phyloP scores from a whole-genome alignment of 2,113 vertebrate species.

The Sander lucioperca region DNA sequence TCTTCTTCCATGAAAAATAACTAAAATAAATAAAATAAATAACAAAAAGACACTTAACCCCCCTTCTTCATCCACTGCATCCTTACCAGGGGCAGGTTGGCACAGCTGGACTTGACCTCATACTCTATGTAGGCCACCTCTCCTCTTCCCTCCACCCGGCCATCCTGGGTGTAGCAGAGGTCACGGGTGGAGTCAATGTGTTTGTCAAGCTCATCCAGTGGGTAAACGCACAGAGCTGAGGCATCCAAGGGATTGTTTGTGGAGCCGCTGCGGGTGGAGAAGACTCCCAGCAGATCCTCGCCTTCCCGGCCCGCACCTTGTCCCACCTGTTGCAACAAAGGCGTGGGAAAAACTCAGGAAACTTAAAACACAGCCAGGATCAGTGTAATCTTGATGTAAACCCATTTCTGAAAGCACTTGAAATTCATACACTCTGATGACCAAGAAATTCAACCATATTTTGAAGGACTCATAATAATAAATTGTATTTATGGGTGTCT shows the following conservation, averaged over 20 bases:
- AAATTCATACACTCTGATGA: background rate
- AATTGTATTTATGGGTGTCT: too few relatives aligned
- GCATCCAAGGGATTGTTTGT: conserved; percentile 84
- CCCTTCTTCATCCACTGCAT: background rate
- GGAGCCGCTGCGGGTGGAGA: conserved; percentile 86
- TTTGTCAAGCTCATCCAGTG: conserved; percentile 91
- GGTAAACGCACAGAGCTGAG: conserved; percentile 91
- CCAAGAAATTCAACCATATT: background rate
- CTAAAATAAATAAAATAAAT: background rate
- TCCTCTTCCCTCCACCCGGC: conserved; percentile 79
- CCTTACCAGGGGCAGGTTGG: conserved; percentile 91
- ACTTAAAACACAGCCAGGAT: background rate
- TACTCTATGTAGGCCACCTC: conserved; percentile 96
- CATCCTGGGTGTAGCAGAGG: conserved; percentile 93
- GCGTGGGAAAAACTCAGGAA: background rate
- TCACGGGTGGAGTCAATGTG: conserved; percentile 91
- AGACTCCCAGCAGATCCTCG: conserved; percentile 91
- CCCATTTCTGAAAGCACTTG: background rate
- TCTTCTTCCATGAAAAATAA: background rate
- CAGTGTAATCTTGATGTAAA: background rate
- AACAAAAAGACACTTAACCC: background rate
- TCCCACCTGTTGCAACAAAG: conserved; percentile 81
- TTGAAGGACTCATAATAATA: background rate
- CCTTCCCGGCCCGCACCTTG: conserved; percentile 70
- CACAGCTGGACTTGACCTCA: conserved; percentile 95